Conservation (phyloP, 2,888 invertebrate species). For the Acleris sparsana region DNA sequence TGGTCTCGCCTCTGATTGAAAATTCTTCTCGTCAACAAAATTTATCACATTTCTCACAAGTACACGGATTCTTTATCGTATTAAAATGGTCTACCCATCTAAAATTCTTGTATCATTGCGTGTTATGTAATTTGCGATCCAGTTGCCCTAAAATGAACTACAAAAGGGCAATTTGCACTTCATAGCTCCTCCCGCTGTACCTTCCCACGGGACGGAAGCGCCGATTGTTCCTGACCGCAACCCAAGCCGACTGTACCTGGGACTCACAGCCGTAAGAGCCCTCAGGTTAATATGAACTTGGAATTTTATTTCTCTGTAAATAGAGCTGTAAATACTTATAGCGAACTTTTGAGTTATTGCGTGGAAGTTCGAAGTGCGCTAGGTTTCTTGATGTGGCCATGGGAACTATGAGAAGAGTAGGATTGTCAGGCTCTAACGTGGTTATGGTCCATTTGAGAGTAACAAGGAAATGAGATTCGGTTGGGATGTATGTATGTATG, state of each 20-base stretch:
- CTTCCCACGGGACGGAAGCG: constrained; percentile 13
- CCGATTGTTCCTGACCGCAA: constrained; percentile 13
- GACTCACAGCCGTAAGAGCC: neutral
- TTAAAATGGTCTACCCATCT: no score
- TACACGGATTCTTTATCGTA: no score
- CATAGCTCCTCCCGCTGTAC: neutral
- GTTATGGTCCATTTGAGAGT: neutral
- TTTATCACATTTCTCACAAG: no score
- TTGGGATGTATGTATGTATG: no score
- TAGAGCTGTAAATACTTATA: neutral
- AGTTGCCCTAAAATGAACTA: neutral
- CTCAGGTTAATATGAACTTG: neutral
- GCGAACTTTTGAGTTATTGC: neutral
- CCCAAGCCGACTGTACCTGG: constrained; percentile 1
- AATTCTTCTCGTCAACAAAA: no score
- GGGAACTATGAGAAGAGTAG: neutral
- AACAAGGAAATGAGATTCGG: no score
- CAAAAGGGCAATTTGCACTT: constrained; percentile 22
- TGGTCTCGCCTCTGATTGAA: no score
- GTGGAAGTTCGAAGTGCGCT: neutral
- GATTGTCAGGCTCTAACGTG: neutral
- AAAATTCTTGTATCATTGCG: neutral
- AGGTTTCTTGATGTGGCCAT: neutral
- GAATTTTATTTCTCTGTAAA: neutral
- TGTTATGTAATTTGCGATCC: neutral